phyloP scores from a whole-genome alignment of 1,140 invertebrate species.

The Caenorhabditis remanei region DNA sequence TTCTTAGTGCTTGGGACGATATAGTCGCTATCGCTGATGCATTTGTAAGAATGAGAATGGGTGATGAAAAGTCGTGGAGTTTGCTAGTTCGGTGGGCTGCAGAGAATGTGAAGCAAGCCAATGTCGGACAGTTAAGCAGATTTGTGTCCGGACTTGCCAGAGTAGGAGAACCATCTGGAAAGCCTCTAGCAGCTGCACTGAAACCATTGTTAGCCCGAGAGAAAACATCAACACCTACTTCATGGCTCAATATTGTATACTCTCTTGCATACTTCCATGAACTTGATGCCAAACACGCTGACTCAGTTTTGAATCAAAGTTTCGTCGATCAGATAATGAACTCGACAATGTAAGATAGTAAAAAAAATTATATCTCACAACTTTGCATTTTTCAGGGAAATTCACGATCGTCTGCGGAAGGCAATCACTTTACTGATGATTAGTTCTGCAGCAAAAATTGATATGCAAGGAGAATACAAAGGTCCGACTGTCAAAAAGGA shows the following conservation, averaged over 20 bases:
- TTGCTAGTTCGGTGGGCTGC: conserved; percentile 15
- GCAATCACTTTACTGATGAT: conserved; percentile 37
- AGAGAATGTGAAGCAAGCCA: background rate
- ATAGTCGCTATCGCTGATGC: background rate
- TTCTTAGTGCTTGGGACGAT: conserved; percentile 5
- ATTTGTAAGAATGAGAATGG: conserved; percentile 34
- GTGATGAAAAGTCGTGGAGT: conserved; percentile 16
- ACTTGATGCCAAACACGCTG: background rate
- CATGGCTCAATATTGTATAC: background rate
- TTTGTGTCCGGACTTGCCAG: conserved; percentile 22
- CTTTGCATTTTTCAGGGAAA: background rate
- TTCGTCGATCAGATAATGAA: conserved; percentile 20
- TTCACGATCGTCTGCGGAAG: conserved; percentile 26
- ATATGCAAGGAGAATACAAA: conserved; percentile 14
- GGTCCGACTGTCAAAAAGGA: conserved; percentile 10
- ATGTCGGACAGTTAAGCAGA: background rate
- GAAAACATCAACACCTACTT: background rate
- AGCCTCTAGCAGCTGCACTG: background rate
- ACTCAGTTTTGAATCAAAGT: conserved; percentile 5
- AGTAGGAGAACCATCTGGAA: conserved; percentile 13
- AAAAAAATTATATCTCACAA: background rate
- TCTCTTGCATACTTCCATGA: conserved; percentile 34
- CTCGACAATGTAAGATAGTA: background rate
- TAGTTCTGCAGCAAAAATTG: conserved; percentile 23
- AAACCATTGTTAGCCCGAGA: conserved; percentile 12